Percentiles rank a stretch among this genome's conserved stretches.
Conservation (phyloP, 2,888 invertebrate genomes). For the Myathropa florea region DNA sequence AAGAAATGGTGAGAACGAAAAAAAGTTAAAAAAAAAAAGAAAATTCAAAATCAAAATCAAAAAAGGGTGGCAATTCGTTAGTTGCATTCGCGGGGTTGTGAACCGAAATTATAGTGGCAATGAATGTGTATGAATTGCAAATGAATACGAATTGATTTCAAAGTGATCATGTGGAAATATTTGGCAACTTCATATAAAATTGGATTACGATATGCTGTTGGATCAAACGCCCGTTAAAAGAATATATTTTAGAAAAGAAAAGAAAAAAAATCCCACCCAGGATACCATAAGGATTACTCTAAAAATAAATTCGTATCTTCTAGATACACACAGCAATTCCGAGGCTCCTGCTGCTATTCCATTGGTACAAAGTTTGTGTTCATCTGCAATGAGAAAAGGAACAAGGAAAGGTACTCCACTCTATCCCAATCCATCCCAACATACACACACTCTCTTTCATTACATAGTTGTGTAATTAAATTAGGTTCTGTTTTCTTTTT, state of each 20-base stretch:
- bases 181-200: slow-evolving; percentile 30
- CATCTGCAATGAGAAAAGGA: slow-evolving; percentile 52
- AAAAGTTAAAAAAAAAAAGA: background rate
- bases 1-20: slow-evolving; percentile 54
- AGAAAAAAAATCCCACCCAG: slow-evolving; percentile 19
- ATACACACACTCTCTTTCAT: slow-evolving; percentile 22
- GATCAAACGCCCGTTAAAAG: slow-evolving; percentile 12
- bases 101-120: slow-evolving; percentile 9
- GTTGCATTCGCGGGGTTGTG: slow-evolving; percentile 33
- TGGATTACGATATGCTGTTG: slow-evolving; percentile 59
- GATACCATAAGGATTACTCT: slow-evolving; percentile 59
- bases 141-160: background rate
- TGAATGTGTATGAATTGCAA: background rate
- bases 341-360: slow-evolving; percentile 21
- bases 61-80: slow-evolving; percentile 10
- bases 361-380: slow-evolving; percentile 39
- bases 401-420: slow-evolving; percentile 46
- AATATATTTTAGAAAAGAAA: background rate
- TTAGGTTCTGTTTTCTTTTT: slow-evolving; percentile 12
- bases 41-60: background rate
- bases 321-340: slow-evolving; percentile 53
- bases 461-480: slow-evolving; percentile 68
- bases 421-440: background rate
- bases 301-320: slow-evolving; percentile 34
- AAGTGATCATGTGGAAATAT: slow-evolving; percentile 58